A percentile compares a stretch with the other conserved stretches of the same genome.
Evolutionary conservation across 2,113 vertebrate species (phyloP).

Genomic region (Syngnathus scovelli): DNA sequence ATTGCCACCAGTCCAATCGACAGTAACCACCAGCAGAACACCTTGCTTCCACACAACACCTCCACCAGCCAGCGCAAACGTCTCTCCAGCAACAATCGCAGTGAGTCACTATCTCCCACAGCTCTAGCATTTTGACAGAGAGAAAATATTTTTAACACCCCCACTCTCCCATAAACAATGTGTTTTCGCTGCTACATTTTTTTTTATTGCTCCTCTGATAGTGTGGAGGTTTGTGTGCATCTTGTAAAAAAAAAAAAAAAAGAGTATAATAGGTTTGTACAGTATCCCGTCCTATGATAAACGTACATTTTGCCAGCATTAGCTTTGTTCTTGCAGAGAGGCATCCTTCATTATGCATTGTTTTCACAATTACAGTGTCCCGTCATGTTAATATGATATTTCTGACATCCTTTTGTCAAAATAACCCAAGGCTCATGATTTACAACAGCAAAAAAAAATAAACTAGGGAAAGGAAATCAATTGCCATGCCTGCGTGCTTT

Average conservation of each 20-base stretch:
- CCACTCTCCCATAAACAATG: constrained; percentile 2
- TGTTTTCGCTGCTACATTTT: not conserved
- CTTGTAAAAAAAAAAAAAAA: not conserved
- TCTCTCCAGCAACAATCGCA: constrained; percentile 91
- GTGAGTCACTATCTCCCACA: constrained; percentile 64
- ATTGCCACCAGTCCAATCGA: constrained; percentile 93
- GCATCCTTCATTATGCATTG: not conserved
- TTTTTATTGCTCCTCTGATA: not conserved
- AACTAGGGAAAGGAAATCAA: not conserved
- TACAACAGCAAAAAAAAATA: not conserved
- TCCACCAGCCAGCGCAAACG: constrained; percentile 93
- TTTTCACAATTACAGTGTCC: not conserved
- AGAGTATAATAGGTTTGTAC: not conserved
- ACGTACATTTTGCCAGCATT: not conserved
- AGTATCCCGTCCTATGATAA: not conserved
- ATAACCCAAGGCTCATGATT: not conserved
- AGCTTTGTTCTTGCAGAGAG: not conserved
- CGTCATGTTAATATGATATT: not conserved
- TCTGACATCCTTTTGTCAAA: not conserved
- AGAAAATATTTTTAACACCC: not conserved
- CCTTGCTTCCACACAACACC: constrained; percentile 86
- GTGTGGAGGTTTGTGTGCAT: not conserved
- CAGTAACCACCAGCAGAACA: constrained; percentile 94
- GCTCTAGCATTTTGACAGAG: constrained; percentile 13
- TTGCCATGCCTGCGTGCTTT: too few species aligned